Percentiles rank a stretch among this genome's conserved stretches.
phyloP scores from a whole-genome alignment of 2,113 vertebrate species.

The human region GRCh38 chr15:87322001-87322500 shows the following conservation, averaged over 20 bases:
- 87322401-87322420: not conserved
- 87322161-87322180: not conserved
- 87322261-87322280: not conserved
- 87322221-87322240: not conserved
- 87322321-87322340: not conserved
- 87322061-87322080: not conserved
- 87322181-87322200: not conserved
- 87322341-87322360: not conserved
- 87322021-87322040: not conserved
- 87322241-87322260: not conserved
- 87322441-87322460: not conserved
- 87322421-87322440: not conserved
- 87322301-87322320: rapidly evolving
- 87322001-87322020: slow-evolving; percentile 27
- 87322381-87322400: not conserved
- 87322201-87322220: not conserved
- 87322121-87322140: not conserved
- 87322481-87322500: not conserved
- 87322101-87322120: slow-evolving; percentile 20
- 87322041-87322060: not conserved
- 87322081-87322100: not conserved
- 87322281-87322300: not conserved
- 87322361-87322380: not conserved
- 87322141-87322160: not conserved
- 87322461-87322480: rapidly evolving